phyloP scores from a whole-genome alignment of 2,113 vertebrate genomes.

The Argyrosomus japonicus region DNA sequence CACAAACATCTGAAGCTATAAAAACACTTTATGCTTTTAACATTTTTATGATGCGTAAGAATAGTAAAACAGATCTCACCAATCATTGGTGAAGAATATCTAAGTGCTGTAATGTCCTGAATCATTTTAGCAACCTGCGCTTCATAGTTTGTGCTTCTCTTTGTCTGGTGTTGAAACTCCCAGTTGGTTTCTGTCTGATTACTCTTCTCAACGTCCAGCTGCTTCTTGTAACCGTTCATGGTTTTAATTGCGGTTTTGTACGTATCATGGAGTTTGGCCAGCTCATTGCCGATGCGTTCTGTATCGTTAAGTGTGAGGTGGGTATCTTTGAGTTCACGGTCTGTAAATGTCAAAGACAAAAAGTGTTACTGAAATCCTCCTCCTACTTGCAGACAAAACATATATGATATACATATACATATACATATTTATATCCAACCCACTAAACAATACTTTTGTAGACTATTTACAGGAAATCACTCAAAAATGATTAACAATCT shows the following conservation, averaged over 20 bases:
- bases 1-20: background rate
- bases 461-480: too few relatives aligned
- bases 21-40: background rate
- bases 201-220: slow-evolving; percentile 6
- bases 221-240: background rate
- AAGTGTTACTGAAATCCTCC: background rate
- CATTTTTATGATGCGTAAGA: background rate
- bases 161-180: slow-evolving; percentile 54
- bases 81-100: slow-evolving; percentile 12
- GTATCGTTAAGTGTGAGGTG: slow-evolving; percentile 3
- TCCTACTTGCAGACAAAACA: background rate
- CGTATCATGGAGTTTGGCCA: background rate
- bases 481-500: too few relatives aligned
- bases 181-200: slow-evolving; percentile 26
- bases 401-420: too few relatives aligned
- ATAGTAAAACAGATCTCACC: slow-evolving; percentile 36
- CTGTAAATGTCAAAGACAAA: slow-evolving; percentile 25
- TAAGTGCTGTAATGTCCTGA: slow-evolving; percentile 27
- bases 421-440: background rate
- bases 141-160: slow-evolving; percentile 20
- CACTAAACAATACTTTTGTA: too few relatives aligned
- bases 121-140: slow-evolving; percentile 14
- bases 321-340: slow-evolving; percentile 15
- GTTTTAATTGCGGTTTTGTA: slow-evolving; percentile 5
- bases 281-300: background rate